These are phyloP conservation scores for Monochamus alternatus DNA, from an alignment of 2,888 invertebrate species.

Conservation along the genomic window DNA sequence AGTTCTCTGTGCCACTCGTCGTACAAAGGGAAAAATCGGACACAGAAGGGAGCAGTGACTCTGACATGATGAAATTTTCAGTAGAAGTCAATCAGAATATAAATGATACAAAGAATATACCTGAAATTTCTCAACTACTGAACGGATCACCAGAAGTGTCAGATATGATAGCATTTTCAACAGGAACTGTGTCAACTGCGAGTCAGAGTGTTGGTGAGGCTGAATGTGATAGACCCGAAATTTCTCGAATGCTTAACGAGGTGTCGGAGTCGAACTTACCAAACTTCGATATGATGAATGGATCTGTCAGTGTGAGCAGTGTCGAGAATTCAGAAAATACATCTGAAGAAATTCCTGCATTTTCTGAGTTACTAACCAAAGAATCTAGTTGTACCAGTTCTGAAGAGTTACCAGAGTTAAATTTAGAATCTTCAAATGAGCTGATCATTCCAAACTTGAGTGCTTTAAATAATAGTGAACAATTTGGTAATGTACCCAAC, in stretches of 20 bases:
- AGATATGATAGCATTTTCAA: constrained; percentile 60
- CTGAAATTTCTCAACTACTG: constrained; percentile 26
- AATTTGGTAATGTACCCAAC: constrained; percentile 14
- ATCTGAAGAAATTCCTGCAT: constrained; percentile 43
- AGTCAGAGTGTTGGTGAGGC: constrained; percentile 7
- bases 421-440: not conserved
- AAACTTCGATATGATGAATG: constrained; percentile 25
- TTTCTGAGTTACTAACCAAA: constrained; percentile 46
- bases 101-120: not conserved
- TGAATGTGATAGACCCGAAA: constrained; percentile 19
- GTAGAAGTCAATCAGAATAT: constrained; percentile 13
- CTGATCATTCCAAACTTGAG: constrained; percentile 48
- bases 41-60: constrained; percentile 34
- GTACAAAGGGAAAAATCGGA: constrained; percentile 44
- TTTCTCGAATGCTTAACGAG: constrained; percentile 21
- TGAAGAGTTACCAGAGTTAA: not conserved
- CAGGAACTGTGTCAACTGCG: constrained; percentile 10
- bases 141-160: constrained; percentile 34
- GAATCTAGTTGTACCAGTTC: constrained; percentile 1
- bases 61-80: constrained; percentile 61
- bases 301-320: constrained; percentile 4
- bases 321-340: constrained; percentile 4
- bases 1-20: constrained; percentile 48
- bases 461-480: constrained; percentile 43
- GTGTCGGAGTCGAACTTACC: constrained; percentile 25